A percentile compares a stretch with the other conserved stretches of the same genome.
phyloP scores from a whole-genome alignment of 1,140 invertebrate genomes.

The Sarcophaga bullata region DNA sequence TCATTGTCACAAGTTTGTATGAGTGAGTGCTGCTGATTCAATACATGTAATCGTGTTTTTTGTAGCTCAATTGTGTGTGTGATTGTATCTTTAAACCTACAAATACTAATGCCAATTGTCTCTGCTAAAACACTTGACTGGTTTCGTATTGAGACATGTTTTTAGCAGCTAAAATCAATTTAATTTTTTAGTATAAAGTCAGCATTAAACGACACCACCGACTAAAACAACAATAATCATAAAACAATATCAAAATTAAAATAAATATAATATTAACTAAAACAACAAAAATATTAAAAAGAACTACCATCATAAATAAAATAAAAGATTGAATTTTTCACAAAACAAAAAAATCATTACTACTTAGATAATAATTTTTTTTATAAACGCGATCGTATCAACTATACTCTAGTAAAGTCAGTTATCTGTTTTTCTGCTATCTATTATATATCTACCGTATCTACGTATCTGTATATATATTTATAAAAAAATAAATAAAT shows the following conservation, averaged over 20 bases:
- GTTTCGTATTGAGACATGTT: constrained; percentile 41
- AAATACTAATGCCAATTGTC: not conserved
- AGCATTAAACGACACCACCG: constrained; percentile 37
- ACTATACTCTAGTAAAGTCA: not conserved
- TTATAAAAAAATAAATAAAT: not conserved
- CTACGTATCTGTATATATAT: constrained; percentile 9
- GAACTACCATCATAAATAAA: not conserved
- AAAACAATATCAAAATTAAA: constrained; percentile 29
- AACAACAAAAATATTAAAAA: not conserved
- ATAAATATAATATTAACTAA: constrained; percentile 21
- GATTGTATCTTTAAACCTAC: not conserved
- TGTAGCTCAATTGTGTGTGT: not conserved
- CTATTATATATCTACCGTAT: constrained; percentile 1
- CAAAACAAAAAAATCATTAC: not conserved
- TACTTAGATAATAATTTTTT: constrained; percentile 1
- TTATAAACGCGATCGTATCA: constrained; percentile 18
- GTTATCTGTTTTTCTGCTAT: constrained; percentile 1
- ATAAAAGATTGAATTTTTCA: not conserved
- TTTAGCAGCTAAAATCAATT: constrained; percentile 38
- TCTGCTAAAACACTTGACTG: constrained; percentile 38
- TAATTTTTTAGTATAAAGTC: constrained; percentile 38
- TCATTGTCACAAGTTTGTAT: constrained; percentile 28
- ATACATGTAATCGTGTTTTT: no score
- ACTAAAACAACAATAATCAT: not conserved
- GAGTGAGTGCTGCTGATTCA: not conserved